A percentile compares a stretch with the other conserved stretches of the same genome.
phyloP scores from a whole-genome alignment of 2,888 invertebrate species.

The Taphrorychus bicolor region DNA sequence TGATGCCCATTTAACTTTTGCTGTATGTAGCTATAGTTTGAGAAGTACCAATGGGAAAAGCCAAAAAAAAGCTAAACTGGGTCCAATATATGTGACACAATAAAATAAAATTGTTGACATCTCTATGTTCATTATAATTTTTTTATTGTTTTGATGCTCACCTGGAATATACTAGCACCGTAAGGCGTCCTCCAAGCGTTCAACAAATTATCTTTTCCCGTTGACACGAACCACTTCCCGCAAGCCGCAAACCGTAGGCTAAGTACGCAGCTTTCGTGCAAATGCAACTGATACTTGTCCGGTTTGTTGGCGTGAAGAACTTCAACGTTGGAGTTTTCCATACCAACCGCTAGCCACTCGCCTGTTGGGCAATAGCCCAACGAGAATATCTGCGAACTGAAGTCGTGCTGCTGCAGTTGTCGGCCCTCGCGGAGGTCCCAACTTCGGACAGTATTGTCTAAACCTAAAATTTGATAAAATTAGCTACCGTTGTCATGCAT shows the following conservation, averaged over 20 bases:
- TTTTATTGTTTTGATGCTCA: constrained; percentile 57
- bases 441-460: constrained; percentile 95
- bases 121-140: too few species aligned
- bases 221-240: constrained; percentile 99
- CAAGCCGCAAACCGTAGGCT: constrained; percentile 93
- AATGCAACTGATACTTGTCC: constrained; percentile 94
- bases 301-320: constrained; percentile 89
- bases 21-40: too few species aligned
- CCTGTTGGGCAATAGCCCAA: constrained; percentile 91
- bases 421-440: constrained; percentile 96
- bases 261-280: constrained; percentile 96
- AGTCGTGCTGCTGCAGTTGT: constrained; percentile 94
- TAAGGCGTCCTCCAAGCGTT: constrained; percentile 99
- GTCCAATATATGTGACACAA: too few species aligned
- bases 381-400: constrained; percentile 88
- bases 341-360: constrained; percentile 97
- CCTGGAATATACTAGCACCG: constrained; percentile 98
- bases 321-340: constrained; percentile 98
- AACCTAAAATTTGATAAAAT: constrained; percentile 61
- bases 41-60: too few species aligned
- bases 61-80: too few species aligned
- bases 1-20: too few species aligned
- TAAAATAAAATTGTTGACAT: too few species aligned
- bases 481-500: not conserved
- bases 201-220: constrained; percentile 97